phyloP scores from a whole-genome alignment of 2,113 vertebrate species.

The Lophochroa leadbeateri region DNA sequence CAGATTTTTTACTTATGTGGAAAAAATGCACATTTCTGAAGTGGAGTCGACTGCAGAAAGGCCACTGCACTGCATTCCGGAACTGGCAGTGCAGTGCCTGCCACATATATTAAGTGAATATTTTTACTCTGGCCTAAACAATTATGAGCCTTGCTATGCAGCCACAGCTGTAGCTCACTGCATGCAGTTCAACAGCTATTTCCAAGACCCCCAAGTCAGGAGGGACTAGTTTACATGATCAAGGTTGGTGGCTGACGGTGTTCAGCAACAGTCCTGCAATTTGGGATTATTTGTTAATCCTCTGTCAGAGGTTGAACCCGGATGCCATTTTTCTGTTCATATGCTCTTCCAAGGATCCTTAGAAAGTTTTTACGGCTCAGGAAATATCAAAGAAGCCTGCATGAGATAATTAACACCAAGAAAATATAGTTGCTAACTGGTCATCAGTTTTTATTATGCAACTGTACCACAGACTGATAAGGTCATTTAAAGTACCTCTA shows the following conservation, averaged over 20 bases:
- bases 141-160: not conserved
- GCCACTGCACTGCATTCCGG: not conserved
- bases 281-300: not conserved
- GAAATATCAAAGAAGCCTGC: not conserved
- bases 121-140: not conserved
- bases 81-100: not conserved
- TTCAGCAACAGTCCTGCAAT: not conserved
- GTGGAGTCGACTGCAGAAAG: not conserved
- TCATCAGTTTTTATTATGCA: not conserved
- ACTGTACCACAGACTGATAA: not conserved
- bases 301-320: not conserved
- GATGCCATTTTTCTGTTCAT: not conserved
- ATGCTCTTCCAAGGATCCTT: not conserved
- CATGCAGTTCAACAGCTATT: fast-evolving
- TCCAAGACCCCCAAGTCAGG: fast-evolving
- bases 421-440: too few relatives aligned
- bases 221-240: not conserved
- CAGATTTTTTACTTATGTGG: not conserved
- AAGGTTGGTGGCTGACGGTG: not conserved
- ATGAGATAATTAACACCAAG: not conserved
- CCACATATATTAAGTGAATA: not conserved
- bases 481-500: not conserved
- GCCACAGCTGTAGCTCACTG: not conserved
- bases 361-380: not conserved
- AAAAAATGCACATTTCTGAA: not conserved